Evolutionary conservation across 2,797 vertebrate genomes (phyloP), one percentile per base, ranked within the genome.

Genomic region (Rhinatrema bivittatum): DNA sequence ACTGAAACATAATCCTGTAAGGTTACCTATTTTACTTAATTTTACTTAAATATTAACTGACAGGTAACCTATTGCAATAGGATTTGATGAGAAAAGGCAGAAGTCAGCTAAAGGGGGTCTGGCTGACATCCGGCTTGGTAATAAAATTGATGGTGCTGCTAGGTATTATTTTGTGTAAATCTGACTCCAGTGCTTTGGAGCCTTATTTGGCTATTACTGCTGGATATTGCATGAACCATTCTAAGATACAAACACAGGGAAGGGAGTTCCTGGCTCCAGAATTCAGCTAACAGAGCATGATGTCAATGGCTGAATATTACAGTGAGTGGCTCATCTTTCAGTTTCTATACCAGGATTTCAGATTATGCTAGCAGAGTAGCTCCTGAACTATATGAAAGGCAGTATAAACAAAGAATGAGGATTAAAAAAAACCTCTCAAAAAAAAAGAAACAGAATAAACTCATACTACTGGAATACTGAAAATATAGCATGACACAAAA

Each of bases 131-230:
- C 20, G 45, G 20, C 10, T 4, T 0, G 1, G 49, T 42, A 39
- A 54, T 61, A 16, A 53, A 8, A 31, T 41, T 18, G 43, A 29
- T 10, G 42, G 54, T 62, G 53, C 69, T 74, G 75, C 35, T 63
- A 72, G 75, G 67, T 70, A 34, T 72, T 64, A 66, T 74, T 72
- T 43, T 47, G 29, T 50, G 58, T 65, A 35, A 25, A 62, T 60
- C 50, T 2, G 55, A 66, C 56, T 43, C 43, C 40, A 22, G 50
- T 13, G 11, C 50, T 80, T 70, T 16, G 50, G 62, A 41, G 69
- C 83, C 82, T 85, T 86, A 86, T 86, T 84, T 82, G 82, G 83
- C 44, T 30, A 78, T 82, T 46, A 60, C 59, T 50, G 75, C 70
- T 58, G 16, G 34, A 50, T 24, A 37, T 1, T 34, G 65, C 56